A percentile compares a stretch with the other conserved stretches of the same genome.
phyloP scores from a whole-genome alignment of 2,888 invertebrate genomes.

The Incurvaria masculella region DNA sequence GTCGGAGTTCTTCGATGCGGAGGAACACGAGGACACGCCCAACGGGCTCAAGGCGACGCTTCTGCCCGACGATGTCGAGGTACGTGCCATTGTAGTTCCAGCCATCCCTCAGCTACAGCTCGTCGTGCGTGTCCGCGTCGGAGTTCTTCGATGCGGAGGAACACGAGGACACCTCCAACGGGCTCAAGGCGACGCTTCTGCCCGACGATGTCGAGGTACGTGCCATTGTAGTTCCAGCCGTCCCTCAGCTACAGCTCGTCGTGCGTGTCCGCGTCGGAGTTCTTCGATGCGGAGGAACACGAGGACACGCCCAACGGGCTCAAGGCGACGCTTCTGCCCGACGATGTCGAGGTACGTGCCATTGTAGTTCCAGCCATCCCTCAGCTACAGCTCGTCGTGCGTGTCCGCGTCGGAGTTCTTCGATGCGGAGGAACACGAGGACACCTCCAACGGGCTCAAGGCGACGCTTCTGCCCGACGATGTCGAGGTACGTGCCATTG shows the following conservation, averaged over 20 bases:
- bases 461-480: too few relatives aligned
- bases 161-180: too few relatives aligned
- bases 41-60: too few relatives aligned
- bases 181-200: too few relatives aligned
- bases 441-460: too few relatives aligned
- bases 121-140: conserved; percentile 70
- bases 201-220: too few relatives aligned
- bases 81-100: conserved; percentile 55
- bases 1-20: conserved; percentile 80
- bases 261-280: conserved; percentile 72
- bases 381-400: conserved; percentile 74
- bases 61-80: too few relatives aligned
- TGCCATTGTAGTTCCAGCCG: conserved; percentile 54
- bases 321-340: too few relatives aligned
- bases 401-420: conserved; percentile 76
- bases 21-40: conserved; percentile 60
- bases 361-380: conserved; percentile 60
- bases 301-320: too few relatives aligned
- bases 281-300: conserved; percentile 76
- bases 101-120: conserved; percentile 70
- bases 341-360: too few relatives aligned
- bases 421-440: conserved; percentile 69
- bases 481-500: too few relatives aligned
- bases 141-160: conserved; percentile 84
- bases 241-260: conserved; percentile 75